Evolutionary conservation across 1,140 invertebrate genomes (phyloP).

Genomic region (Ips nitidus): DNA sequence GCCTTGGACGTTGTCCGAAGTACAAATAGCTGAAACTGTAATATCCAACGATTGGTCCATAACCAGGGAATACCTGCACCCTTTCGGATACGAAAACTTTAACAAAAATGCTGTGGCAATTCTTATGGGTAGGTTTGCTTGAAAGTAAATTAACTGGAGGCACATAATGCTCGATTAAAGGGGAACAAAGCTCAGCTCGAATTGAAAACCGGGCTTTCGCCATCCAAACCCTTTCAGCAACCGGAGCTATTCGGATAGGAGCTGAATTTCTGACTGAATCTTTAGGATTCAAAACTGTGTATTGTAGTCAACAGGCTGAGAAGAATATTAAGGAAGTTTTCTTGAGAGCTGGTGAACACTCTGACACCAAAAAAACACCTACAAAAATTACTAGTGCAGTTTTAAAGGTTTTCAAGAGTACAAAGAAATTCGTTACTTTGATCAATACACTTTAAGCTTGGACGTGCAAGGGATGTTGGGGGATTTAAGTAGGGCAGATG

Average conservation of each 20-base stretch:
- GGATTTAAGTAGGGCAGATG: slow-evolving; percentile 68
- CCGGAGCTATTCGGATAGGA: slow-evolving; percentile 84
- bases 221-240: slow-evolving; percentile 94
- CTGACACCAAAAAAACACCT: not conserved
- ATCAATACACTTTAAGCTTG: slow-evolving; percentile 70
- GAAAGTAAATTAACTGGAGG: too few relatives aligned
- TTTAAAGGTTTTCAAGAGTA: slow-evolving; percentile 80
- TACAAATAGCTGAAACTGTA: slow-evolving; percentile 80
- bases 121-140: slow-evolving; percentile 68
- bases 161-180: not conserved
- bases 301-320: slow-evolving; percentile 5
- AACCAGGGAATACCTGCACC: slow-evolving; percentile 95
- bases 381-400: not conserved
- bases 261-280: slow-evolving; percentile 80
- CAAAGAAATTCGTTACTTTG: slow-evolving; percentile 92
- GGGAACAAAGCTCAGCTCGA: slow-evolving; percentile 11
- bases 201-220: slow-evolving; percentile 64
- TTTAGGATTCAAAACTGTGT: slow-evolving; percentile 15
- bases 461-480: slow-evolving; percentile 83
- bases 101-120: slow-evolving; percentile 75
- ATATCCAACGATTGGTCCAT: slow-evolving; percentile 80
- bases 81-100: slow-evolving; percentile 86
- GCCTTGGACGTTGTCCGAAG: slow-evolving; percentile 96
- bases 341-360: slow-evolving; percentile 7
- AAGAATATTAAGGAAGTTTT: not conserved